A percentile compares a stretch with the other conserved stretches of the same genome.
Evolutionary conservation across 2,113 vertebrate species (phyloP).

Genomic region (Oxyura jamaicensis): DNA sequence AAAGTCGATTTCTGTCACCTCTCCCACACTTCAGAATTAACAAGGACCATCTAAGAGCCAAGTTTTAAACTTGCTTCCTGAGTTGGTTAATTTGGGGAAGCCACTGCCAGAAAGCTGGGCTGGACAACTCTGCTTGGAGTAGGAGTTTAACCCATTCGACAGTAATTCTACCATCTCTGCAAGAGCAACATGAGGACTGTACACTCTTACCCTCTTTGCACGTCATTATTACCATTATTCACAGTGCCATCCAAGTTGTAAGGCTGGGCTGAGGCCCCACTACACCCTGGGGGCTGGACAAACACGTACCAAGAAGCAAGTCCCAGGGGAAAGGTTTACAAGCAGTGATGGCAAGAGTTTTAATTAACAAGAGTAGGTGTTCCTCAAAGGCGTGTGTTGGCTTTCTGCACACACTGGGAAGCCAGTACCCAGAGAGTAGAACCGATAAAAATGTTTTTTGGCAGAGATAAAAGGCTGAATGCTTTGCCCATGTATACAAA

Average conservation of each 20-base stretch:
- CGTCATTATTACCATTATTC: neutral
- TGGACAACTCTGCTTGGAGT: neutral
- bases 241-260: neutral
- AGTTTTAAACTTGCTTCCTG: neutral
- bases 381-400: neutral
- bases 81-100: neutral
- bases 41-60: neutral
- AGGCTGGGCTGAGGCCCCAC: neutral
- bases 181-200: neutral
- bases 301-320: neutral
- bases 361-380: neutral
- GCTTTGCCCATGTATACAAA: neutral
- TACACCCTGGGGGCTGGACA: neutral
- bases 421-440: neutral
- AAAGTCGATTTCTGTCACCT: neutral
- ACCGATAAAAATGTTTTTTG: constrained; percentile 24
- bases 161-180: neutral
- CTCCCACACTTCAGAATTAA: neutral
- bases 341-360: neutral
- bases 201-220: neutral
- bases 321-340: neutral
- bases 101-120: neutral
- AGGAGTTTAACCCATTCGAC: neutral
- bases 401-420: neutral
- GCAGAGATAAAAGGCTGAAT: neutral